These are phyloP conservation scores for Antennarius striatus DNA, from an alignment of 2,113 vertebrate genomes.

Conservation along the genomic window DNA sequence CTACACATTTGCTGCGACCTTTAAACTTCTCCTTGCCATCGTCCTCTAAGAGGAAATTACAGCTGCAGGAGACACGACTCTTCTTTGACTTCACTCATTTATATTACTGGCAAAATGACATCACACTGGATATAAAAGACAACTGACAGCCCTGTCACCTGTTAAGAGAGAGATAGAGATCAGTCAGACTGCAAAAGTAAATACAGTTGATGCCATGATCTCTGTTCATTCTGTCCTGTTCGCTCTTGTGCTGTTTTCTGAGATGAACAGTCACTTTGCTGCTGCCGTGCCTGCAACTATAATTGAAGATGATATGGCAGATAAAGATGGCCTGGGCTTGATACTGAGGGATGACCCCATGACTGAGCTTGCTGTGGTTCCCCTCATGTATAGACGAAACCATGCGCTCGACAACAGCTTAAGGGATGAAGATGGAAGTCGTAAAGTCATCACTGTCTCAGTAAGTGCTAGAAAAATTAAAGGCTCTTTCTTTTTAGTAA, in stretches of 20 bases:
- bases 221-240: constrained; percentile 78
- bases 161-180: constrained; percentile 3
- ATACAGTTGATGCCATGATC: constrained; percentile 71
- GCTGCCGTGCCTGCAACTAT: constrained; percentile 78
- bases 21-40: constrained; percentile 7
- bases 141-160: neutral
- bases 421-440: constrained; percentile 74
- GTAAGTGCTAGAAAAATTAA: constrained; percentile 58
- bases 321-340: constrained; percentile 70
- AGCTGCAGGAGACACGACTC: constrained; percentile 12
- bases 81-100: constrained; percentile 4
- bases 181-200: neutral
- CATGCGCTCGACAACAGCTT: constrained; percentile 71
- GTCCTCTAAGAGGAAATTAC: neutral
- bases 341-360: constrained; percentile 69
- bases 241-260: constrained; percentile 83
- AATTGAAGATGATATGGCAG: constrained; percentile 71
- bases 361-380: constrained; percentile 48
- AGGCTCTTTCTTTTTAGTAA: neutral
- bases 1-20: constrained; percentile 6
- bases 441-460: constrained; percentile 73
- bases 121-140: constrained; percentile 63
- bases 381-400: constrained; percentile 69
- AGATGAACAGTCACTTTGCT: constrained; percentile 75
- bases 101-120: neutral